Percentiles rank a stretch among this genome's conserved stretches.
phyloP scores from a whole-genome alignment of 2,797 vertebrate species.

The Gobio occitaniae region DNA sequence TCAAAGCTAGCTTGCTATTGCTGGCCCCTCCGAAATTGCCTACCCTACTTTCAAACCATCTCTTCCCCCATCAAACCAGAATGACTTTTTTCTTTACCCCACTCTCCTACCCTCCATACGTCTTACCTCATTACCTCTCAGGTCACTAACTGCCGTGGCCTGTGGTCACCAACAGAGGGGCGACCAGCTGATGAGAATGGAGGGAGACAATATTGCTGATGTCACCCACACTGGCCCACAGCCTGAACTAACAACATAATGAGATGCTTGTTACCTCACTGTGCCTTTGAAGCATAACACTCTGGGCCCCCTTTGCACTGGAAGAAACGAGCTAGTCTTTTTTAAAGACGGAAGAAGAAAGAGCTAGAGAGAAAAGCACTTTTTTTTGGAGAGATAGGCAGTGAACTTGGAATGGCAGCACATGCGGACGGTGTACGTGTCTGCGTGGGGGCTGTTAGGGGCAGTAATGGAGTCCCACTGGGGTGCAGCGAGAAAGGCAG shows the following conservation, averaged over 20 bases:
- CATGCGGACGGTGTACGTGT: constrained; percentile 41
- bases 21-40: background rate
- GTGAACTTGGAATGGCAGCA: constrained; percentile 41
- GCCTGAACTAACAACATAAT: constrained; percentile 66
- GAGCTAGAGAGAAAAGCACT: constrained; percentile 40
- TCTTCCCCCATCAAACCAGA: constrained; percentile 4
- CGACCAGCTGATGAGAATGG: constrained; percentile 68
- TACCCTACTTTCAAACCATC: background rate
- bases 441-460: constrained; percentile 60
- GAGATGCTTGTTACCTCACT: constrained; percentile 60
- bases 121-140: constrained; percentile 62
- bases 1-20: background rate
- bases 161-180: constrained; percentile 63
- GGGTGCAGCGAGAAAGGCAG: constrained; percentile 76
- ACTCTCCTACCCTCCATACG: constrained; percentile 34
- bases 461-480: constrained; percentile 70
- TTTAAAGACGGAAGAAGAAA: constrained; percentile 30
- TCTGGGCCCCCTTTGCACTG: constrained; percentile 57
- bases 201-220: constrained; percentile 72
- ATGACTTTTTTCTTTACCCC: constrained; percentile 29
- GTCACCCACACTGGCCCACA: constrained; percentile 56
- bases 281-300: constrained; percentile 60
- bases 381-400: constrained; percentile 28
- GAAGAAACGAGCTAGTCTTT: constrained; percentile 25
- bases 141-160: constrained; percentile 56